Base-by-base conservation (phyloP, 2,888 invertebrate genomes). In the Tenthredo mesomela region DNA sequence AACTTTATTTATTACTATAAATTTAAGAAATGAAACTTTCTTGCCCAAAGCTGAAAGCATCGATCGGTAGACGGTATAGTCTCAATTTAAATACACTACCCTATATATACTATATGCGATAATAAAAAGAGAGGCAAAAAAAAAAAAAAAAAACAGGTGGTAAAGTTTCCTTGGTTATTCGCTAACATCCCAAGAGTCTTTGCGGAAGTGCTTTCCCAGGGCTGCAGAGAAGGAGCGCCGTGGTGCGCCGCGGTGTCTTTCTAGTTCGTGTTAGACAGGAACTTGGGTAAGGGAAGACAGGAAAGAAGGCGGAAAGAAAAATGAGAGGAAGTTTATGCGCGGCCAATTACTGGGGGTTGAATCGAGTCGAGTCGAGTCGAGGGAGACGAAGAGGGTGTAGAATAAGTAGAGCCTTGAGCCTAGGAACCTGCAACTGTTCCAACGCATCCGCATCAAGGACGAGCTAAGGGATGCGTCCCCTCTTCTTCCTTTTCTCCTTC, bases 291-390 rank as follows among this genome's bases (percentile, higher is more conserved):
- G 37, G 47, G 25, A 75, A 75, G n/a, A 47, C 9, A 75, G 25
- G 40, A 47, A 25, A 77, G 33, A 82, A 43, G 29, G 65, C 85
- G 75, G 67, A 15, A 73, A 86, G 89, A 91, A 90, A 90, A 89
- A 89, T 90, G 88, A 88, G 86, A 78, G 87, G 86, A 89, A 89
- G 89, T 89, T 90, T 90, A 90, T 89, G 87, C 87, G 88, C 87
- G 85, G 88, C 89, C 90, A 90, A 90, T 91, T 91, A 90, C 87
- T 85, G 70, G 73, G 84, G 83, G 85, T 84, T 71, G 86, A 86
- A 61, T 29, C 40, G 21, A 61, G 40, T 78, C 21, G 21, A 61
- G 40, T 78, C 15, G 47, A n/a, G 33, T 21, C 33, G 80, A 61
- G 61, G 71, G 83, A 77, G 50, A 75, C 50, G 33, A 84, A 25